Conservation (phyloP, 64 coral and sea anemone species). For the Exaiptasia diaphana region DNA sequence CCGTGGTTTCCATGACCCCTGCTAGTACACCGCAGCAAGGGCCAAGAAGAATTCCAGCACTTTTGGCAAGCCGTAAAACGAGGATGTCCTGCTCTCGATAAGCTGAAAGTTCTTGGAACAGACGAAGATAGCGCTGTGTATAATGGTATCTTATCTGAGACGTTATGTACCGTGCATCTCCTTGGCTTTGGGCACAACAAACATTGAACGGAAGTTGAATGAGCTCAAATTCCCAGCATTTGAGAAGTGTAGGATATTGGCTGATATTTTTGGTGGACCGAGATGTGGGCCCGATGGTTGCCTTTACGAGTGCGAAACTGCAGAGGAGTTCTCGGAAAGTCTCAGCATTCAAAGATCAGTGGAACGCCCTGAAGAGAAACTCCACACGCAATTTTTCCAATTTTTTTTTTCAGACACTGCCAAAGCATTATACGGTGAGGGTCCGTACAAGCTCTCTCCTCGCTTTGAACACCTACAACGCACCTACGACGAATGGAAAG, state of each 20-base stretch:
- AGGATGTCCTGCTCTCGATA: not conserved
- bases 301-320: too few relatives aligned
- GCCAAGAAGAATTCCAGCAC: slow-evolving; percentile 40
- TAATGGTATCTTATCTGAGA: slow-evolving; percentile 59
- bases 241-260: too few relatives aligned
- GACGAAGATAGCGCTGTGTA: too few relatives aligned
- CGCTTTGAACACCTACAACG: not conserved
- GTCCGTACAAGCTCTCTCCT: slow-evolving; percentile 28
- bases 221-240: slow-evolving; percentile 50
- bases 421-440: slow-evolving; percentile 40
- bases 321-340: slow-evolving; percentile 40
- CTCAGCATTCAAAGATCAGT: slow-evolving; percentile 28
- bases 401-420: not conserved
- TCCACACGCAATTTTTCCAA: slow-evolving; percentile 24
- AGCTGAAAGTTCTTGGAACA: slow-evolving; percentile 18
- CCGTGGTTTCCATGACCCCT: slow-evolving; percentile 65
- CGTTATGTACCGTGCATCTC: slow-evolving; percentile 43
- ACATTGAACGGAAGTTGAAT: slow-evolving; percentile 25
- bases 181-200: slow-evolving; percentile 40
- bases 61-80: slow-evolving; percentile 70
- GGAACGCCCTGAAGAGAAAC: slow-evolving; percentile 33
- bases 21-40: slow-evolving; percentile 64
- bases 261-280: too few relatives aligned
- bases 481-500: slow-evolving; percentile 15
- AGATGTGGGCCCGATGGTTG: too few relatives aligned